Percentiles rank a stretch among this genome's conserved stretches.
phyloP scores from a whole-genome alignment of 1,140 invertebrate genomes.

The Bicyclus anynana region DNA sequence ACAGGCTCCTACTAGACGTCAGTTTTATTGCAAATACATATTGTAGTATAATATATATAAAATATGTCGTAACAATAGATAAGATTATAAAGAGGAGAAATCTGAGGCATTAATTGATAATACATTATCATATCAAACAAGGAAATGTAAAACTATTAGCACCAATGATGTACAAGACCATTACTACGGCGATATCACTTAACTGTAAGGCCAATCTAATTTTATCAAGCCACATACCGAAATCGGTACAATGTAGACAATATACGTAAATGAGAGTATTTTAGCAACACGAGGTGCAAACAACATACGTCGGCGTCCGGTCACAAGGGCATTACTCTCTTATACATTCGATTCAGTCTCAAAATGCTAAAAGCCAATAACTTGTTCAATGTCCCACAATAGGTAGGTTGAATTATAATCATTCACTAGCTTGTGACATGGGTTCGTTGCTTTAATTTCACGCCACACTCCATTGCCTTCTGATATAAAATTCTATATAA shows the following conservation, averaged over 20 bases:
- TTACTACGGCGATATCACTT: slow-evolving; percentile 34
- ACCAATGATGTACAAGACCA: slow-evolving; percentile 17
- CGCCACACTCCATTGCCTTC: too few species aligned
- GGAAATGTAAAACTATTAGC: slow-evolving; percentile 46
- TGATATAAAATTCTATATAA: too few species aligned
- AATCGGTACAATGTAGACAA: slow-evolving; percentile 15
- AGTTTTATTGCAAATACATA: too few species aligned
- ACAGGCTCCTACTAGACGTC: too few species aligned
- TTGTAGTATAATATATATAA: too few species aligned
- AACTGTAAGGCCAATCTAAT: slow-evolving; percentile 18
- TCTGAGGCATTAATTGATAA: slow-evolving; percentile 2
- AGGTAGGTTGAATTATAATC: not conserved
- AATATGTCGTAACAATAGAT: slow-evolving; percentile 3
- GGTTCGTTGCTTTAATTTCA: too few species aligned
- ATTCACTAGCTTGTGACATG: too few species aligned
- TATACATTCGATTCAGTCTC: not conserved
- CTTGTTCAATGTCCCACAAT: not conserved
- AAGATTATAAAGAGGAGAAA: slow-evolving; percentile 8
- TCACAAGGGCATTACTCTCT: slow-evolving; percentile 47
- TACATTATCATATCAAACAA: slow-evolving; percentile 35
- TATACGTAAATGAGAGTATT: slow-evolving; percentile 29
- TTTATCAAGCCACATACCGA: slow-evolving; percentile 1
- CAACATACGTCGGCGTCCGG: slow-evolving; percentile 44
- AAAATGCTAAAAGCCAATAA: slow-evolving; percentile 5
- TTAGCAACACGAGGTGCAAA: slow-evolving; percentile 38